Evolutionary conservation across 2,888 invertebrate genomes (phyloP).

Genomic region (Drosophila robusta): DNA sequence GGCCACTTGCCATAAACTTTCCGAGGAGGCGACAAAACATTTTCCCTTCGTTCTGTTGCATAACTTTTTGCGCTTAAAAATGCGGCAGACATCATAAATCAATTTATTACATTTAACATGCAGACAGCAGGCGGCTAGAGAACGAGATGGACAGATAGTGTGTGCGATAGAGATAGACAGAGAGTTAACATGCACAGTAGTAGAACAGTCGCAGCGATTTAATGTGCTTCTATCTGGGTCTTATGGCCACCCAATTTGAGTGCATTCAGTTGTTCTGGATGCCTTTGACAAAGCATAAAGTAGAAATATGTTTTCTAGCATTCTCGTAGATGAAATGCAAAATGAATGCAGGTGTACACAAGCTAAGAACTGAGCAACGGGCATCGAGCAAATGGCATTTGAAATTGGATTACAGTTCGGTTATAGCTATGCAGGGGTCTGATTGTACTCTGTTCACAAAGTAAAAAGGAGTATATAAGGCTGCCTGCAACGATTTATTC

Average conservation of each 20-base stretch:
- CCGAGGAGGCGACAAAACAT: constrained; percentile 32
- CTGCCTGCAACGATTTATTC: no score
- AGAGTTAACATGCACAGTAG: not conserved
- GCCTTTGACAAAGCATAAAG: constrained; percentile 26
- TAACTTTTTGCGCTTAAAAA: constrained; percentile 69
- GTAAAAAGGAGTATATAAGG: not conserved
- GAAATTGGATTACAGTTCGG: constrained; percentile 5
- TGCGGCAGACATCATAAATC: constrained; percentile 74
- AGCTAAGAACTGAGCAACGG: constrained; percentile 19
- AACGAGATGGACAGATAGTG: constrained; percentile 5
- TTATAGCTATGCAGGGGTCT: constrained; percentile 1
- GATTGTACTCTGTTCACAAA: not conserved
- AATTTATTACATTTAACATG: constrained; percentile 59
- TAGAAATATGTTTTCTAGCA: constrained; percentile 12
- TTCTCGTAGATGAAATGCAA: constrained; percentile 13
- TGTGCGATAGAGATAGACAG: not conserved
- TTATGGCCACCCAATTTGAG: constrained; percentile 28
- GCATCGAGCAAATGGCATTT: not conserved
- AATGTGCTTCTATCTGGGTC: constrained; percentile 33
- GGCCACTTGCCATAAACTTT: constrained; percentile 39
- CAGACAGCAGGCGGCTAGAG: constrained; percentile 41
- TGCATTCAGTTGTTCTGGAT: constrained; percentile 33
- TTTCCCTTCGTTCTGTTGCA: constrained; percentile 63
- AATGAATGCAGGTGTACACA: constrained; percentile 41
- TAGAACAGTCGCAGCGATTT: constrained; percentile 8